Base-by-base conservation (phyloP, 1,140 invertebrate genomes). In the Ooceraea biroi region DNA sequence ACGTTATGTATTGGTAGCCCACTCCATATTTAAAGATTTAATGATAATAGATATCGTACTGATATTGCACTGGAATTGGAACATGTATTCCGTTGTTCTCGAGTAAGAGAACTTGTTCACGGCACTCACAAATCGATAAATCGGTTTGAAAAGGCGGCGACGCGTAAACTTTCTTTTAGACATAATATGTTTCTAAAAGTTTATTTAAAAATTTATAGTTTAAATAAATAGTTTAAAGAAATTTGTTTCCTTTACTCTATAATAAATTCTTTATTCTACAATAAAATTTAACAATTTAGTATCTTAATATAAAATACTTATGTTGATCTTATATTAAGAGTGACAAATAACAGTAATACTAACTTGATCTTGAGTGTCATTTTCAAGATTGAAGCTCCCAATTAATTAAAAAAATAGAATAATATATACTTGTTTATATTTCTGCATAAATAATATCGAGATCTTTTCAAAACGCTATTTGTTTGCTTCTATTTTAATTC, bases 31-130 rank as follows among this genome's bases (percentile, higher is more conserved):
- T 77, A 46, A 66, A 77, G 66, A 66, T 8, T 80, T 80, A 80
- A 3, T n/a, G 65, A 57, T 78, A 78, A 71, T 57, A 80, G 65
- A 69, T 58, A 65, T 71, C 22, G 36, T 80, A 80, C 12, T 50
- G 65, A 77, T 83, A 83, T 78, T 83, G 82, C 72, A 78, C 50
- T 83, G 73, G 61, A 83, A 83, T 78, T 83, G 73, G 82, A 66
- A n/a, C 73, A n/a, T n/a, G 19, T 27, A 12, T 27, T 19, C 65
- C 36, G 50, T 36, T 46, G 48, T 80, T 19, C 12, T 78, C 50
- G 36, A 14, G 22, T 46, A 41, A n/a, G 46, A 66, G 7, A 14
- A 27, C 48, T 66, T 22, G 48, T 36, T 55, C n/a, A 10, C 41
- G 12, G 5, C 0, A n/a, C 27, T n/a, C n/a, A 25, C 36, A 80